phyloP scores from a whole-genome alignment of 2,113 vertebrate genomes.

The Mungos mungo region DNA sequence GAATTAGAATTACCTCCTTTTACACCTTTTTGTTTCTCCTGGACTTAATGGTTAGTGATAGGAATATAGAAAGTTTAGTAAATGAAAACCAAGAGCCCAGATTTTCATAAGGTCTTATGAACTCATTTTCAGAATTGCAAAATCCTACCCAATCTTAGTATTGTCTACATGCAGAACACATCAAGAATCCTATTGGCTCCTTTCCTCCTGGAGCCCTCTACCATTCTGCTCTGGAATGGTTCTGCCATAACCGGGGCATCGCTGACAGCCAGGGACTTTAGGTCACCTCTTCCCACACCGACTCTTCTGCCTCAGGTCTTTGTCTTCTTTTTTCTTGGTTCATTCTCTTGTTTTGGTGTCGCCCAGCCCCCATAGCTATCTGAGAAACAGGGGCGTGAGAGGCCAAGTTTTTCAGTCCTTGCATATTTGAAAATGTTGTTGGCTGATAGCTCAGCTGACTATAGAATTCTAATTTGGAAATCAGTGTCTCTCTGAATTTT shows the following conservation, averaged over 20 bases:
- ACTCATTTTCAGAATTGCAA: neutral
- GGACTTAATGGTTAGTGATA: neutral
- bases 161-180: neutral
- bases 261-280: neutral
- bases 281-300: neutral
- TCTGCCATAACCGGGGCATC: too few species aligned
- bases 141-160: neutral
- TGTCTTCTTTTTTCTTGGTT: constrained; percentile 21
- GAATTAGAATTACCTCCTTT: neutral
- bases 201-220: neutral
- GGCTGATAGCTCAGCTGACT: neutral
- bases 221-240: neutral
- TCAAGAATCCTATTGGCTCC: neutral
- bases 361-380: neutral
- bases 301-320: neutral
- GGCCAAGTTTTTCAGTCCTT: neutral
- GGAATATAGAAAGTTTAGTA: neutral
- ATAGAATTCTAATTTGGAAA: constrained; percentile 37
- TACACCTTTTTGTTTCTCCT: neutral
- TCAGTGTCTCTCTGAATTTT: neutral
- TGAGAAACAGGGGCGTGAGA: neutral
- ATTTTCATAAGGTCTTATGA: neutral
- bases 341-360: neutral
- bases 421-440: constrained; percentile 37
- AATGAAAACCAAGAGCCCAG: neutral